Evolutionary conservation across 2,797 vertebrate species (phyloP).

Genomic region (Kryptolebias ocellatus): DNA sequence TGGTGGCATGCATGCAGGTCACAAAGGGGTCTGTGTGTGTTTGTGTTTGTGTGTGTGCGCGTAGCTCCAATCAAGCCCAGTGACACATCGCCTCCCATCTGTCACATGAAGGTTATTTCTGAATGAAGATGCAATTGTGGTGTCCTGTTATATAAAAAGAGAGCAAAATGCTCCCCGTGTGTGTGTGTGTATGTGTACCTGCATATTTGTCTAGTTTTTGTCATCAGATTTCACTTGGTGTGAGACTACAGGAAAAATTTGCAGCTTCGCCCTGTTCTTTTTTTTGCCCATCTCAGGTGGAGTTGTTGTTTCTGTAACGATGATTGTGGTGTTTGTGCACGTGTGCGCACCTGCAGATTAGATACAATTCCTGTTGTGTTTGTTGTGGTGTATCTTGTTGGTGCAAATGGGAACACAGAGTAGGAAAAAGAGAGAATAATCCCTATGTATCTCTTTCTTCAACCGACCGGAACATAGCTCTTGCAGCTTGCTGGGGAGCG

Average conservation of each 20-base stretch:
- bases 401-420: slow-evolving; percentile 59
- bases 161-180: background rate
- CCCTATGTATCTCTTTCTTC: slow-evolving; percentile 73
- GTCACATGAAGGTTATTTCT: slow-evolving; percentile 76
- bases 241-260: background rate
- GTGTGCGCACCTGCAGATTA: slow-evolving; percentile 29
- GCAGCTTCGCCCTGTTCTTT: background rate
- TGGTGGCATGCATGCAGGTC: slow-evolving; percentile 56
- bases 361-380: slow-evolving; percentile 46
- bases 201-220: background rate
- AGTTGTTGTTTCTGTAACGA: slow-evolving; percentile 13
- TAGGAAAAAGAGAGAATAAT: slow-evolving; percentile 60
- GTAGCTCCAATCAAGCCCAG: slow-evolving; percentile 61
- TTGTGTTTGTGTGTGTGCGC: slow-evolving; percentile 20
- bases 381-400: slow-evolving; percentile 53
- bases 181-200: background rate
- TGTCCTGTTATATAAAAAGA: slow-evolving; percentile 19
- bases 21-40: slow-evolving; percentile 28
- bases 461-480: slow-evolving; percentile 67
- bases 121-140: slow-evolving; percentile 52
- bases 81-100: slow-evolving; percentile 63
- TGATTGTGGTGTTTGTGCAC: slow-evolving; percentile 9
- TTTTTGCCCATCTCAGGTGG: background rate
- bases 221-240: background rate
- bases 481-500: slow-evolving; percentile 51